A percentile compares a stretch with the other conserved stretches of the same genome.
These are phyloP conservation scores for Thunnus maccoyii DNA, from an alignment of 2,113 vertebrate genomes.

Conservation along the genomic window DNA sequence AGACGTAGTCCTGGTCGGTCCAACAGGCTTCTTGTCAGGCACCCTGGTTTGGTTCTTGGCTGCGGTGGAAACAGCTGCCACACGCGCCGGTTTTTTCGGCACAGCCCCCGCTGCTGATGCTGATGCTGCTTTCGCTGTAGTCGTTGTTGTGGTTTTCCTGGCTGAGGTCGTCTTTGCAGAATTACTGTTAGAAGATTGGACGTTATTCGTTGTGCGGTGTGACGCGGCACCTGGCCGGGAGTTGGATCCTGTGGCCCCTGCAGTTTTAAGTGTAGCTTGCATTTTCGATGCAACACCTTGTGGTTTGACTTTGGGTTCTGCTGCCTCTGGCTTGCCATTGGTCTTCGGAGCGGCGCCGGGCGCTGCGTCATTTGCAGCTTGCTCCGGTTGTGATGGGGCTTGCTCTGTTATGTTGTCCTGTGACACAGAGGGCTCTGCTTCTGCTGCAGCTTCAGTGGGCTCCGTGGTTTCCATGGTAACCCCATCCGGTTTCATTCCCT, in stretches of 20 bases:
- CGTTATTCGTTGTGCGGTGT: constrained; percentile 53
- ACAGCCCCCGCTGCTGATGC: constrained; percentile 33
- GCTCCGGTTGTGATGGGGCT: constrained; percentile 44
- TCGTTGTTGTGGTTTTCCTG: constrained; percentile 10
- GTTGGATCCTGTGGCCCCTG: constrained; percentile 34
- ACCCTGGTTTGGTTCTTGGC: constrained; percentile 61
- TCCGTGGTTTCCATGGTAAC: constrained; percentile 80
- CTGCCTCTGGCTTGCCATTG: constrained; percentile 48
- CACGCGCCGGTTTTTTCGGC: constrained; percentile 60
- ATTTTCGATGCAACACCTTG: constrained; percentile 58
- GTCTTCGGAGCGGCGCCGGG: constrained; percentile 40
- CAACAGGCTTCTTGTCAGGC: constrained; percentile 73
- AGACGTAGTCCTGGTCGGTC: constrained; percentile 47
- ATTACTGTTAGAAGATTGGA: constrained; percentile 48
- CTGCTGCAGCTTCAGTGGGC: constrained; percentile 67
- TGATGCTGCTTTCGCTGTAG: neutral
- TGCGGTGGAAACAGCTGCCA: constrained; percentile 26
- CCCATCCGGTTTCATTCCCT: constrained; percentile 86
- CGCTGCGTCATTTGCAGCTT: constrained; percentile 43
- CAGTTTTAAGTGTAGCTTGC: constrained; percentile 41
- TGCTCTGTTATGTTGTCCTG: constrained; percentile 56
- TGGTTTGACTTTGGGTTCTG: constrained; percentile 67
- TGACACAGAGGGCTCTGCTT: constrained; percentile 45
- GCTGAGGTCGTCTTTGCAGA: constrained; percentile 44
- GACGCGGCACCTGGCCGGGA: constrained; percentile 52